Conservation (phyloP, 2,113 vertebrate species). For the Campylomormyrus tamandua region DNA sequence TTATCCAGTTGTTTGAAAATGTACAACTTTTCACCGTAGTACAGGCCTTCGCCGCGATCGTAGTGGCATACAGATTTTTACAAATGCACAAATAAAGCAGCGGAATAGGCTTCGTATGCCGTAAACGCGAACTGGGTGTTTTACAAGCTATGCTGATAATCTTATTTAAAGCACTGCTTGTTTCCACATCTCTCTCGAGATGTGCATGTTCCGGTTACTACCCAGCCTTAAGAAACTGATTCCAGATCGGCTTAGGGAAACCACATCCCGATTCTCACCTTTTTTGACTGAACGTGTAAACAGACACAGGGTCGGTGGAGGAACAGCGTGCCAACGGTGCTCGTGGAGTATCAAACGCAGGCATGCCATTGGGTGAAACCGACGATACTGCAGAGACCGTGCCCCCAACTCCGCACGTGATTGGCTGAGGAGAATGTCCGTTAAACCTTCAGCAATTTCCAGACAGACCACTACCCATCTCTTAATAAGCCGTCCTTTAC, state of each 20-base stretch:
- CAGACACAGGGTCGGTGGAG: background rate
- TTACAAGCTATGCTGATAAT: background rate
- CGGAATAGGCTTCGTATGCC: background rate
- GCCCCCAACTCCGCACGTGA: slow-evolving; percentile 18
- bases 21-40: background rate
- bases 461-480: slow-evolving; percentile 16
- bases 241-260: background rate
- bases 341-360: background rate
- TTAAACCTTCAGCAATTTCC: slow-evolving; percentile 16
- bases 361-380: slow-evolving; percentile 39
- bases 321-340: background rate
- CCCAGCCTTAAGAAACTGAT: background rate
- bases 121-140: background rate
- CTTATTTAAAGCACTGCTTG: background rate
- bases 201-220: background rate
- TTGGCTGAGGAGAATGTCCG: slow-evolving; percentile 38
- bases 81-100: background rate
- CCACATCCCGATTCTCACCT: background rate
- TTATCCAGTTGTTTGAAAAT: background rate
- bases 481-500: slow-evolving; percentile 37
- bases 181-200: background rate
- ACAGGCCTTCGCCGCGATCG: background rate
- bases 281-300: background rate
- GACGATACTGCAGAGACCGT: background rate
- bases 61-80: background rate